Evolutionary conservation across 2,113 vertebrate species (phyloP).

Genomic region (Podarcis cretensis): DNA sequence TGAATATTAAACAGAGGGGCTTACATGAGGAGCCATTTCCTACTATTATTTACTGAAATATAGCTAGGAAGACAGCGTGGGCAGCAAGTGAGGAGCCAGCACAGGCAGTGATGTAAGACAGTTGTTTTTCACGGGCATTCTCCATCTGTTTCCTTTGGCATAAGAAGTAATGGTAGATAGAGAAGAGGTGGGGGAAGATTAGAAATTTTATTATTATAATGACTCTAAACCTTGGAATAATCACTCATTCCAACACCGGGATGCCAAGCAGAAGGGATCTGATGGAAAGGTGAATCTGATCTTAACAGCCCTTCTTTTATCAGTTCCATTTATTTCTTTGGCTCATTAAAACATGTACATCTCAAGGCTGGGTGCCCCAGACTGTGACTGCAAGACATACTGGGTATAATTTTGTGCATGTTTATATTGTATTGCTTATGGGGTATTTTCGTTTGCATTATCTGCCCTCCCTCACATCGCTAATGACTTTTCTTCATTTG

Average conservation of each 20-base stretch:
- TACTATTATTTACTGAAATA: neutral
- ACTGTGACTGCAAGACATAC: neutral
- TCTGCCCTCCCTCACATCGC: neutral
- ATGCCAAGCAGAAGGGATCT: neutral
- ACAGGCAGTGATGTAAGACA: constrained; percentile 4
- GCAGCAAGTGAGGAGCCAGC: neutral
- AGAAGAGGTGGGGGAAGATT: neutral
- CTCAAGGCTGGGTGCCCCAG: neutral
- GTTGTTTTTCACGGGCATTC: constrained; percentile 10
- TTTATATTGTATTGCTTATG: neutral
- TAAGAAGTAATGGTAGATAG: neutral
- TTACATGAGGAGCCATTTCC: neutral
- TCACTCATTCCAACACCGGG: neutral
- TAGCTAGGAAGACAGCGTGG: neutral
- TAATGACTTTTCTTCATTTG: neutral
- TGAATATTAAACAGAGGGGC: neutral
- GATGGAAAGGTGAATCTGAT: neutral
- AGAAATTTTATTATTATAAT: constrained; percentile 14
- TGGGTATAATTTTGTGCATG: neutral
- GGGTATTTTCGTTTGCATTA: neutral
- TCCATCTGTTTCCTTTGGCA: neutral
- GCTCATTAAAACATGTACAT: neutral
- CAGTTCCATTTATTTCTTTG: neutral
- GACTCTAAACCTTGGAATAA: constrained; percentile 3
- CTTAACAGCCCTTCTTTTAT: neutral